Evolutionary conservation across 2,888 invertebrate species (phyloP).

Genomic region (Gerris lacustris): DNA sequence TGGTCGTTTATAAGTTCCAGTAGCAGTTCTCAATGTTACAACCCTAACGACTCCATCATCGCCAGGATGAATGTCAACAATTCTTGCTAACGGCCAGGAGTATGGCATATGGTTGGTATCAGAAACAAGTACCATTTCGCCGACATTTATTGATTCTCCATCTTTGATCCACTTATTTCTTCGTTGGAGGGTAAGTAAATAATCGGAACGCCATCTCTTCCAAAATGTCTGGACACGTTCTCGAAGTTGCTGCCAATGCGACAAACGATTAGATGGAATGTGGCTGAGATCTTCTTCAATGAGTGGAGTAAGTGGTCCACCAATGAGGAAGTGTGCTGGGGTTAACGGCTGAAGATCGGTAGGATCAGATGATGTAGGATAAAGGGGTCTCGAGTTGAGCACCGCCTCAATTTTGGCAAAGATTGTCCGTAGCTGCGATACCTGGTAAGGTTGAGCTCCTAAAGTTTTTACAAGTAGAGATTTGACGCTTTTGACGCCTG

Average conservation of each 20-base stretch:
- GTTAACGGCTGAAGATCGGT: constrained; percentile 30
- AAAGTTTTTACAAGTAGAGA: constrained; percentile 27
- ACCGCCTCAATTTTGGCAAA: constrained; percentile 31
- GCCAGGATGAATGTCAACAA: too few relatives aligned
- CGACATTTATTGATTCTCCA: too few relatives aligned
- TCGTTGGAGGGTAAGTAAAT: constrained; percentile 21
- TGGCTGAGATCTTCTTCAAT: constrained; percentile 29
- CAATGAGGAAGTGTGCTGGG: constrained; percentile 34
- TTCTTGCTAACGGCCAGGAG: too few relatives aligned
- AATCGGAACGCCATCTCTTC: constrained; percentile 26
- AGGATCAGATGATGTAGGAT: constrained; percentile 29
- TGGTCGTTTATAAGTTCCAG: too few relatives aligned
- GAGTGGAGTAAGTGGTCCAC: constrained; percentile 24
- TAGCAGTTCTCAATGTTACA: too few relatives aligned
- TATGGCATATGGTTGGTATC: too few relatives aligned
- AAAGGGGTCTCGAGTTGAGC: constrained; percentile 32
- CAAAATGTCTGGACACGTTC: constrained; percentile 26
- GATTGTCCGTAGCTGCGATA: constrained; percentile 31
- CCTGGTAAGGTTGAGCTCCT: constrained; percentile 27
- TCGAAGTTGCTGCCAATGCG: constrained; percentile 26
- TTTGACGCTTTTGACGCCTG: constrained; percentile 26
- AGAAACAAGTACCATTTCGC: too few relatives aligned
- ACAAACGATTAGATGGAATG: constrained; percentile 19
- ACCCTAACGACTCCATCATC: too few relatives aligned
- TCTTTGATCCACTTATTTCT: constrained; percentile 18